Percentiles rank a stretch among this genome's conserved stretches.
Evolutionary conservation across 2,888 invertebrate genomes (phyloP).

Genomic region (Nomada fabriciana): DNA sequence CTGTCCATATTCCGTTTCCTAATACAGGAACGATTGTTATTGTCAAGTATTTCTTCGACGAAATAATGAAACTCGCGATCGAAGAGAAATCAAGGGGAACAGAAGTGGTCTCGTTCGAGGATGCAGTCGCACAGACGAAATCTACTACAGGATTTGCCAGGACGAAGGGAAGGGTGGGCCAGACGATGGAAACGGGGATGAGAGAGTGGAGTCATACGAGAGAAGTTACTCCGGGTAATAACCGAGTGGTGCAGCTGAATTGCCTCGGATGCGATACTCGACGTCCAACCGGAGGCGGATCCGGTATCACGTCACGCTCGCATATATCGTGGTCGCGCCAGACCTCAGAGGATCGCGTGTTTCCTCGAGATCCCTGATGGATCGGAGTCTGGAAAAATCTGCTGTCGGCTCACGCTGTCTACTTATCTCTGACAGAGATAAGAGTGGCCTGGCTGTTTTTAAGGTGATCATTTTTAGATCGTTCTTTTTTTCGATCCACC

Average conservation of each 20-base stretch:
- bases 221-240: slow-evolving; percentile 69
- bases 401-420: slow-evolving; percentile 30
- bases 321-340: slow-evolving; percentile 57
- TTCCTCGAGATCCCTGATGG: slow-evolving; percentile 55
- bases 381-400: slow-evolving; percentile 57
- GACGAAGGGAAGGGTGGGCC: not conserved
- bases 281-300: slow-evolving; percentile 72
- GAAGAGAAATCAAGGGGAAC: no score
- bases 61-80: no score
- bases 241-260: slow-evolving; percentile 69
- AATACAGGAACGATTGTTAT: no score
- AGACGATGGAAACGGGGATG: slow-evolving; percentile 31
- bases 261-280: slow-evolving; percentile 65
- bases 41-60: no score
- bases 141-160: not conserved
- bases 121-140: not conserved
- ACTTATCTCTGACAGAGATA: slow-evolving; percentile 9
- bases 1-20: no score
- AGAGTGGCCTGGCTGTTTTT: slow-evolving; percentile 5
- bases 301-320: slow-evolving; percentile 74
- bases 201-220: slow-evolving; percentile 59
- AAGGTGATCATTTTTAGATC: slow-evolving; percentile 1
- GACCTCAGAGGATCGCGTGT: slow-evolving; percentile 66
- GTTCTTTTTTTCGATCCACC: not conserved
- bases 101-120: not conserved